These are phyloP conservation scores for Zalophus californianus DNA, from an alignment of 2,797 vertebrate genomes.

Conservation along the genomic window DNA sequence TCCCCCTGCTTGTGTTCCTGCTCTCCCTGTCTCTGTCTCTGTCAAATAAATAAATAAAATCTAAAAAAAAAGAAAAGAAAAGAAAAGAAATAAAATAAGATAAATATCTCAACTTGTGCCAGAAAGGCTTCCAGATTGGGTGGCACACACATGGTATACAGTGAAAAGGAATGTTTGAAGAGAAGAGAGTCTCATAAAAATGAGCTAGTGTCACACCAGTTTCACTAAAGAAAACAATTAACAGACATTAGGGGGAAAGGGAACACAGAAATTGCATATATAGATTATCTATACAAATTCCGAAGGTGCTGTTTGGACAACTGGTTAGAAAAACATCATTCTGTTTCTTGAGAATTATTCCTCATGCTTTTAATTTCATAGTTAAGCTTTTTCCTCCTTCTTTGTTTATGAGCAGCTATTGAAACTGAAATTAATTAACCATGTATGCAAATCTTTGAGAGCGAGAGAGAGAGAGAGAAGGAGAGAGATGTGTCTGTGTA, in stretches of 20 bases:
- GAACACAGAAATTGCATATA: background rate
- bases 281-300: background rate
- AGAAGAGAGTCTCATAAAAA: background rate
- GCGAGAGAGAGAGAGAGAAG: background rate
- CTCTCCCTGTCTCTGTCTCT: too few species aligned
- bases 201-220: background rate
- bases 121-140: background rate
- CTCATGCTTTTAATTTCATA: background rate
- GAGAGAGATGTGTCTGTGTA: background rate
- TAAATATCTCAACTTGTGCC: background rate
- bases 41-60: too few species aligned
- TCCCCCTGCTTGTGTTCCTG: too few species aligned
- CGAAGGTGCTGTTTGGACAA: background rate
- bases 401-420: background rate
- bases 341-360: background rate
- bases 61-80: too few species aligned
- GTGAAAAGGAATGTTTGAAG: background rate
- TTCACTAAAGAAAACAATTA: background rate
- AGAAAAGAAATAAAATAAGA: background rate
- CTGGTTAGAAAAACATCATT: background rate
- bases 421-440: background rate
- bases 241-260: background rate
- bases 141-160: rapidly evolving
- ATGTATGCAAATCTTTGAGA: background rate
- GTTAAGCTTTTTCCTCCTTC: background rate